These are phyloP conservation scores for fruit fly (Drosophila melanogaster) DNA, from an alignment of 1,140 invertebrate genomes.

Conservation along the genomic window DNA sequence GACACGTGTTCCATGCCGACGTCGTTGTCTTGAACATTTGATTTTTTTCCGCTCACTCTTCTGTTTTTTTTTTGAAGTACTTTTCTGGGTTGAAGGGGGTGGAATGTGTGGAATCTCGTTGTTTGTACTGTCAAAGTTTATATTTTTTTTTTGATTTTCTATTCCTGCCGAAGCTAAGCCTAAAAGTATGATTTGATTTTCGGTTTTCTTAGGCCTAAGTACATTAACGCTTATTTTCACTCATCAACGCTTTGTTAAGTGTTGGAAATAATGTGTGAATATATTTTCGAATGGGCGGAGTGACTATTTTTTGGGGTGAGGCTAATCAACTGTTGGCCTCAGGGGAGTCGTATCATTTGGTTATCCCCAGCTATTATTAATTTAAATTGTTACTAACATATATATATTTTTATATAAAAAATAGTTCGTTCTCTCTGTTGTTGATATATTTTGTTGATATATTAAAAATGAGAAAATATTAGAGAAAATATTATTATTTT, in stretches of 20 bases:
- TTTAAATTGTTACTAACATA: too few species aligned
- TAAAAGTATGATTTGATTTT: conserved; percentile 77
- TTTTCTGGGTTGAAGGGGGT: conserved; percentile 26
- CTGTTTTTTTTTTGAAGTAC: conserved; percentile 58
- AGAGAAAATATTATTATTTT: too few species aligned
- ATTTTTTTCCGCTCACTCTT: conserved; percentile 39
- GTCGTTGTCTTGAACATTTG: conserved; percentile 75
- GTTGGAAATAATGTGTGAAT: conserved; percentile 10
- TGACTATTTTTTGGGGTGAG: conserved; percentile 12
- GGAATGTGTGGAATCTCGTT: conserved; percentile 6
- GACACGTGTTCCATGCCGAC: conserved; percentile 72
- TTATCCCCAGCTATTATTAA: not conserved
- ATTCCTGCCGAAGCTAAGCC: conserved; percentile 59
- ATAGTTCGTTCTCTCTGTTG: too few species aligned
- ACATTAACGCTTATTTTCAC: conserved; percentile 73
- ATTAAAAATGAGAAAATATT: too few species aligned
- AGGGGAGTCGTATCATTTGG: not conserved
- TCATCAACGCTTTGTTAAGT: conserved; percentile 75
- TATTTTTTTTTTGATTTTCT: conserved; percentile 48
- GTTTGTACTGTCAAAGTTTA: conserved; percentile 17
- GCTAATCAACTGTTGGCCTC: conserved; percentile 20
- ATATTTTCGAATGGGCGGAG: conserved; percentile 7
- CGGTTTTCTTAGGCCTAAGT: conserved; percentile 46
- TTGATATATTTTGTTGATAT: not conserved
- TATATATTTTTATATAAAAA: too few species aligned